Conservation (phyloP, 2,113 vertebrate genomes). For the Pantherophis guttatus region DNA sequence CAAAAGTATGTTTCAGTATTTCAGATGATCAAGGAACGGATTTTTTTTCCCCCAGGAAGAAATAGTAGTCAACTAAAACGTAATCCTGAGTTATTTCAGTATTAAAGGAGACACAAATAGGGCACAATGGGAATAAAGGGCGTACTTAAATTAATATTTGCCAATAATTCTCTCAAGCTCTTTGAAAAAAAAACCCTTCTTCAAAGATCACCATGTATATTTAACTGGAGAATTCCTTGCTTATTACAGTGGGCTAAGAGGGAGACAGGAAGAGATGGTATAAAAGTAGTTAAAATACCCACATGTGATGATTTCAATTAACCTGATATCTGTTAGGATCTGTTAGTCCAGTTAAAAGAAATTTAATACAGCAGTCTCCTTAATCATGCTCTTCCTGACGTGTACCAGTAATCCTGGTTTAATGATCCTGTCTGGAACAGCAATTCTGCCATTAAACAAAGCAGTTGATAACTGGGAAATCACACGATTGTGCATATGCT, state of each 20-base stretch:
- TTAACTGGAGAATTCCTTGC: neutral
- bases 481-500: rapidly evolving
- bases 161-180: neutral
- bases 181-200: neutral
- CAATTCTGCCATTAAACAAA: neutral
- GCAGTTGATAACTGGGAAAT: neutral
- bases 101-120: neutral
- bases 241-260: neutral
- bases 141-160: neutral
- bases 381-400: neutral
- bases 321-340: no score
- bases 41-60: neutral
- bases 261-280: neutral
- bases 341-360: neutral
- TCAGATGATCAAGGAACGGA: neutral
- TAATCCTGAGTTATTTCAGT: neutral
- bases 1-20: neutral
- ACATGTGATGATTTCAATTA: neutral
- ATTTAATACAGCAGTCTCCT: neutral
- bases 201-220: neutral
- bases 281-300: neutral
- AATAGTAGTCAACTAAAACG: neutral
- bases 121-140: neutral
- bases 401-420: neutral
- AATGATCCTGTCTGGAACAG: neutral